A percentile compares a stretch with the other conserved stretches of the same genome.
phyloP scores from a whole-genome alignment of 2,888 invertebrate species.

The Zaprionus lineosus region DNA sequence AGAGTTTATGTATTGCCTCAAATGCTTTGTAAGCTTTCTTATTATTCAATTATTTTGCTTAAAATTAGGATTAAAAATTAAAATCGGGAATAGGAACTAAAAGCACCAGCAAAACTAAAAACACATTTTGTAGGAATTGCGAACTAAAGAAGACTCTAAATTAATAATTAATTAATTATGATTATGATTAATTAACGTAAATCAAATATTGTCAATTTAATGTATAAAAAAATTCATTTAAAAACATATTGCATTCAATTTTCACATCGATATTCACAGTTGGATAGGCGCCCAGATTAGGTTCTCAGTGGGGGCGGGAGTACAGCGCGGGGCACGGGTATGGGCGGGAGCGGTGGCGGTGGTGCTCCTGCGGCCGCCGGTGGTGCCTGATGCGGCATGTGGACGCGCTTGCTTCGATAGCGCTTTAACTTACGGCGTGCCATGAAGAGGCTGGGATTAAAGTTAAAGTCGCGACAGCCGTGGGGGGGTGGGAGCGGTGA shows the following conservation, averaged over 20 bases:
- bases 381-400: constrained; percentile 38
- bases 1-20: constrained; percentile 68
- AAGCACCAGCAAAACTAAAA: constrained; percentile 71
- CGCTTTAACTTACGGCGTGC: constrained; percentile 80
- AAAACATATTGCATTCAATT: constrained; percentile 68
- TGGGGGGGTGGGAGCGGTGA: constrained; percentile 38
- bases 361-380: background rate
- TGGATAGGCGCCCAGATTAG: constrained; percentile 18
- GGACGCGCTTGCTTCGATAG: constrained; percentile 70
- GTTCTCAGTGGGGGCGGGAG: constrained; percentile 49
- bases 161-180: constrained; percentile 4
- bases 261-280: constrained; percentile 65
- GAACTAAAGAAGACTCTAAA: constrained; percentile 17
- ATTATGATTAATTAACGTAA: constrained; percentile 22
- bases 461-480: constrained; percentile 68
- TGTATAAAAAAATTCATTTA: constrained; percentile 26
- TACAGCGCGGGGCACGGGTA: constrained; percentile 24
- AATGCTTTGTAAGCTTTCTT: constrained; percentile 76
- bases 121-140: constrained; percentile 10
- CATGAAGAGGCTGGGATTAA: constrained; percentile 81
- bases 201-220: constrained; percentile 51
- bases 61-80: constrained; percentile 43
- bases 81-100: constrained; percentile 71
- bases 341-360: constrained; percentile 32
- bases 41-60: constrained; percentile 66